Base-by-base conservation (phyloP, 1,140 invertebrate genomes). In the Hormaphis cornu region DNA sequence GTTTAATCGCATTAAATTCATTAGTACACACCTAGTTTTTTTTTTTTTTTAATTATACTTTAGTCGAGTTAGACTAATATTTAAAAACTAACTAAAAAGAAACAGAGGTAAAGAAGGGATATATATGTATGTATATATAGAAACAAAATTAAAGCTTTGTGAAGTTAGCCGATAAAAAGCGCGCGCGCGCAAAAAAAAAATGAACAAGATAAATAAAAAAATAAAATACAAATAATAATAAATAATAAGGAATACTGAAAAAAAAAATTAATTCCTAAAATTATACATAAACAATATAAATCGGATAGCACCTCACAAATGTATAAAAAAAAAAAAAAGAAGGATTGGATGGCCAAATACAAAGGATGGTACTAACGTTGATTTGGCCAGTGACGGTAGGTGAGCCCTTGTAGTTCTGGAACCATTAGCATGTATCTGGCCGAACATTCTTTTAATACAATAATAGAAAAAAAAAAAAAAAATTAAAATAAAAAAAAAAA, bases 371-470 rank as follows among this genome's bases (percentile, higher is more conserved):
- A 66, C 61, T 66, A 66, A 66, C 61, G 61, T 66, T 66, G 61
- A 66, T 66, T 66, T 66, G 61, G 61, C 61, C 61, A 66, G 61
- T 66, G 61, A 46, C 61, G 61, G 61, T 66, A 66, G 61, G 61
- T 66, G 61, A 66, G 61, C 61, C 61, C 61, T 66, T 66, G 61
- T 35, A 66, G 61, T 66, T 66, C 61, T 66, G 61, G 61, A 66
- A 66, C 61, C 61, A 66, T 66, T 66, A 66, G 61, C 61, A 66
- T 66, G 61, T 66, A 66, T 66, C 61, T 66, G 61, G 61, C 44
- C 61, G 61, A 66, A 66, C 61, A 66, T 66, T 66, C 61, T 66
- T 66, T 66, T 66, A 66, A 66, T 66, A 66, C 50, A 66, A 66
- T 66, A 46, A 66, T 66, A 66, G 33, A 66, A 66, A 66, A 33